Conservation (phyloP, 1,140 invertebrate genomes). For the Gryon sp. region DNA sequence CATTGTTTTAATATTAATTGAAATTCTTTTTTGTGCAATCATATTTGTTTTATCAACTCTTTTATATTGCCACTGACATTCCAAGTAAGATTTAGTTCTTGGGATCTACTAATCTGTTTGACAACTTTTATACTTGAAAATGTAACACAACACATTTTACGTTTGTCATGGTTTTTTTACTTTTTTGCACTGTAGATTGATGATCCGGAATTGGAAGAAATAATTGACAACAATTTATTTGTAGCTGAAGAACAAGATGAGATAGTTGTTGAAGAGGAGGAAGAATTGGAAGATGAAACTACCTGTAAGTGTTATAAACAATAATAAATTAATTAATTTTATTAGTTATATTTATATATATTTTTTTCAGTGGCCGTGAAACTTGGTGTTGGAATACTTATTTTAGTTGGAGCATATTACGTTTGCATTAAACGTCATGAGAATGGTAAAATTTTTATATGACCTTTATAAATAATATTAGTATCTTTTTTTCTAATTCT, state of each 20-base stretch:
- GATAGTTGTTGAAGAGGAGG: conserved; percentile 65
- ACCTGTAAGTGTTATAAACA: conserved; percentile 66
- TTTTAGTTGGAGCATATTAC: conserved; percentile 88
- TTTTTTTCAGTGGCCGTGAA: conserved; percentile 88
- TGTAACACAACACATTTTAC: neutral
- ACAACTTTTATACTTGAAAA: neutral
- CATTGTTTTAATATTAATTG: neutral
- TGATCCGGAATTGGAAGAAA: conserved; percentile 67
- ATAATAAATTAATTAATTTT: neutral
- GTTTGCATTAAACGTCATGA: conserved; percentile 82
- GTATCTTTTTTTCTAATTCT: too few relatives aligned
- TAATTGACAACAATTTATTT: conserved; percentile 70
- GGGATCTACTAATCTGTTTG: conserved; percentile 45
- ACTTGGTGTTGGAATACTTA: conserved; percentile 86
- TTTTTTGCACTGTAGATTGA: conserved; percentile 57
- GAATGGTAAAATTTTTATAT: conserved; percentile 70
- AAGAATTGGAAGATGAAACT: conserved; percentile 74
- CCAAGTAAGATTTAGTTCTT: conserved; percentile 61
- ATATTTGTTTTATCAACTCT: neutral
- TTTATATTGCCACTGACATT: conserved; percentile 18
- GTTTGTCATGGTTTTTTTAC: conserved; percentile 9
- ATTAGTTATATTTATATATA: neutral
- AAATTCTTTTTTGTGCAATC: neutral
- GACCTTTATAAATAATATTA: too few relatives aligned
- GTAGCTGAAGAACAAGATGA: conserved; percentile 61